Evolutionary conservation across 2,888 invertebrate species (phyloP), one percentile per base, ranked within the genome.

Genomic region (Hemaris fuciformis): DNA sequence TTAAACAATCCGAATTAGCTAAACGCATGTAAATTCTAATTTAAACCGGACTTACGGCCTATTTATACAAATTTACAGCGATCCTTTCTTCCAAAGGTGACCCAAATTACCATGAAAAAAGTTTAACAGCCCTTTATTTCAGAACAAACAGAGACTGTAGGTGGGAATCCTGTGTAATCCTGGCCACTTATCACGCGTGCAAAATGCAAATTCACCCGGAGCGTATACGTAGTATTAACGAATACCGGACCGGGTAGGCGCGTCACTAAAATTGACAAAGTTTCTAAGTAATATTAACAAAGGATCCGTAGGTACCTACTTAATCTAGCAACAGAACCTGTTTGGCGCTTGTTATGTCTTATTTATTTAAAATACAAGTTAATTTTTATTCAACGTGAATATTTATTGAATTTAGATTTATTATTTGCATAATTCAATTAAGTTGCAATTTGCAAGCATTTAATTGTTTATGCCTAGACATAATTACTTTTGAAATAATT

Each of bases 81-180:
- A 85, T 82, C 87, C 81, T 88, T 84, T 84, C 89, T 88, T 85
- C 81, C 81, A 81, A 90, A 91, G 88, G 90, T 91, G 91, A 91
- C 91, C 91, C 89, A 91, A 91, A 92, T 92, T 90, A 84, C 88
- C 89, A 87, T 88, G 87, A 89, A 91, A 91, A 89, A 91, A 88
- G 86, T 90, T 91, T 89, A 90, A 89, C 87, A 89, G 87, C 90
- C 90, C 90, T 91, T 91, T 91, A 91, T 91, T 91, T 90, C 87
- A 87, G 89, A 81, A 84, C 89, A 91, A 90, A 91, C 91, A 89
- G 88, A 88, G 89, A 88, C 89, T 85, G 89, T 86, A 87, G 87
- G 89, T 81, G 84, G 83, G 86, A 89, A 91, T 89, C 91, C 91
- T 83, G 79, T 87, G 89, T 92, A 92, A 92, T 92, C 92, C 92